Base-by-base conservation (phyloP, 2,888 invertebrate genomes). In the Plagiodera versicolora region DNA sequence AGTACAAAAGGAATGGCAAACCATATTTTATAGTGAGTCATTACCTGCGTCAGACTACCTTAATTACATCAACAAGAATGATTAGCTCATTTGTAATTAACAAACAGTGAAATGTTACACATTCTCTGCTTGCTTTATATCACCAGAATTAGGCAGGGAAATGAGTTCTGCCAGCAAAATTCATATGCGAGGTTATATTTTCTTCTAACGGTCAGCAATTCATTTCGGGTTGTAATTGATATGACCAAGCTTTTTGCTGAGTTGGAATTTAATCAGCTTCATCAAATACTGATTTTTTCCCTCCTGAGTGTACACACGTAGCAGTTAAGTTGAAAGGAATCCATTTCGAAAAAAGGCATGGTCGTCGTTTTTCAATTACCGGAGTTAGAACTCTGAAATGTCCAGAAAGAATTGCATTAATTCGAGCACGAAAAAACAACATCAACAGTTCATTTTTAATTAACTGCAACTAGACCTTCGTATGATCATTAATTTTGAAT, bases 21-120 rank as follows among this genome's bases (percentile, higher is more conserved):
- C 16, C 50, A 48, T 56, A 44, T 56, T 56, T 56, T 56, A 44
- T 44, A 50, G 39, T 20, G 1, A 50, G 50, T 20, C 50, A 56
- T 56, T 56, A 56, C 56, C 14, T 19, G 20, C 49, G 39, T 48
- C 56, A 24, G 49, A 49, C 61, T 47, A 57, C 57, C 56, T 62
- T 62, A 66, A 66, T 66, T 64, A 58, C 66, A 66, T 62, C 62
- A 66, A 60, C 64, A 64, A 64, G 66, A 66, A 60, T 64, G 64
- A 66, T 64, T 64, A 60, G 58, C 56, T 57, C 60, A 53, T 58
- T 61, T 47, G 51, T 17, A 48, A 57, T 57, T 56, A 57, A 57
- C 53, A 50, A 50, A 45, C 48, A 57, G 50, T 24, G 44, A 35
- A 53, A 50, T 57, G 53, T 57, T 50, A 61, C 60, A 52, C 61